phyloP scores from a whole-genome alignment of 2,888 invertebrate genomes.

The Incurvaria masculella region DNA sequence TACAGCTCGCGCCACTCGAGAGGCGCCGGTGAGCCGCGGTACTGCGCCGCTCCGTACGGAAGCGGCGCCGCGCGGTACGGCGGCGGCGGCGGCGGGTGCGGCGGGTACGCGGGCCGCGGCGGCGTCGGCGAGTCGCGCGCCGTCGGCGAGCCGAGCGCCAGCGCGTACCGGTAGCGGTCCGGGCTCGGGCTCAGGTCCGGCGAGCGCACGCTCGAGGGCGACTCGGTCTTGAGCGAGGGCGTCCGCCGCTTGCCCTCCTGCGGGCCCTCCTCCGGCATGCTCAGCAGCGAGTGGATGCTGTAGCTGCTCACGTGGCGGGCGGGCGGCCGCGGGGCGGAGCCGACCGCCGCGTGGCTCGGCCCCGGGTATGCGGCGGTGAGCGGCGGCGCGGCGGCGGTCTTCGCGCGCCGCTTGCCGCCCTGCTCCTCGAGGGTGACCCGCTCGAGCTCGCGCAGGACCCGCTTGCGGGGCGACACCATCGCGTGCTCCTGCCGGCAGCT shows the following conservation, averaged over 20 bases:
- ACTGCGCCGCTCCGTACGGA: background rate
- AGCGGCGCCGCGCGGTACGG: constrained; percentile 10
- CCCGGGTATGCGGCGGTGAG: constrained; percentile 28
- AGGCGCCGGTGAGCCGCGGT: constrained; percentile 7
- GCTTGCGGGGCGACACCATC: constrained; percentile 78
- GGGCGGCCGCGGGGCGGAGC: constrained; percentile 24
- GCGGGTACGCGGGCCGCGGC: constrained; percentile 19
- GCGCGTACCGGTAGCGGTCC: constrained; percentile 37
- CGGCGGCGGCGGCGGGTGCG: constrained; percentile 10
- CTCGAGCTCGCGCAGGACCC: constrained; percentile 79
- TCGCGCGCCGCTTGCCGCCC: constrained; percentile 59
- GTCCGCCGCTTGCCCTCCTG: constrained; percentile 38
- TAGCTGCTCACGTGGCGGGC: constrained; percentile 66
- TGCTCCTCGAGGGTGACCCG: constrained; percentile 69
- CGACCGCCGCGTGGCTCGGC: constrained; percentile 30
- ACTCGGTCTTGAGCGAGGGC: constrained; percentile 38
- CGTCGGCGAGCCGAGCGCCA: constrained; percentile 33
- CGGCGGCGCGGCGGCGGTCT: constrained; percentile 42
- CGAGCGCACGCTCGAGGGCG: constrained; percentile 37
- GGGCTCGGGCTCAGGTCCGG: constrained; percentile 46
- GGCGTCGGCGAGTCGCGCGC: constrained; percentile 34
- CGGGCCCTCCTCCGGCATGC: constrained; percentile 55
- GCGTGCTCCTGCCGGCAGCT: constrained; percentile 48
- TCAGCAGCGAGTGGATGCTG: constrained; percentile 81
- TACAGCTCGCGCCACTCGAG: constrained; percentile 34